Percentiles rank a stretch among this genome's conserved stretches.
phyloP scores from a whole-genome alignment of 2,888 invertebrate species.

The Tetramorium bicarinatum region DNA sequence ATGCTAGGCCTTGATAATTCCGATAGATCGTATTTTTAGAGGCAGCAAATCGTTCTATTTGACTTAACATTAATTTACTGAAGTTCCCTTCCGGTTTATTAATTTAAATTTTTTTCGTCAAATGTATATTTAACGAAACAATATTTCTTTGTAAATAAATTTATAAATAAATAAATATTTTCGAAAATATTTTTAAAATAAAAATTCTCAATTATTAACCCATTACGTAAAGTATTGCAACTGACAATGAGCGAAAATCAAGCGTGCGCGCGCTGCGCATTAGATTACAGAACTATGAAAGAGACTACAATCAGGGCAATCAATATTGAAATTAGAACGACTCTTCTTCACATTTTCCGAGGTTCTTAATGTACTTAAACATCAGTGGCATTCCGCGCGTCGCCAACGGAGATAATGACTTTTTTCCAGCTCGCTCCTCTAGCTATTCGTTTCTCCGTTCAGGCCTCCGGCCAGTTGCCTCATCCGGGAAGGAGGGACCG shows the following conservation, averaged over 20 bases:
- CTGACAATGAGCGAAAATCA: not conserved
- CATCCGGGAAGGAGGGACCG: constrained; percentile 80
- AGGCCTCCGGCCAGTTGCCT: constrained; percentile 74
- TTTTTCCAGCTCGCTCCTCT: constrained; percentile 48
- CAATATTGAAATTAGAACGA: not conserved
- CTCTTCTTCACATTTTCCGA: not conserved
- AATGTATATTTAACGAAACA: constrained; percentile 13
- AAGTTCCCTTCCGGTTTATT: not conserved
- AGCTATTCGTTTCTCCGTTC: constrained; percentile 55
- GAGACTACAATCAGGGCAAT: not conserved
- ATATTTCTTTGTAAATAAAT: not conserved
- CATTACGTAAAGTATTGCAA: not conserved
- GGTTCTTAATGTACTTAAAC: constrained; percentile 63
- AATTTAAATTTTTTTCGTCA: not conserved
- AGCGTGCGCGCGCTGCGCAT: not conserved
- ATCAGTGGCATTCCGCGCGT: constrained; percentile 63
- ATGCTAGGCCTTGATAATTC: not conserved
- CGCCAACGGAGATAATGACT: constrained; percentile 60
- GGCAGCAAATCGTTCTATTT: constrained; percentile 14
- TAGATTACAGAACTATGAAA: not conserved
- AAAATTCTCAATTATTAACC: not conserved
- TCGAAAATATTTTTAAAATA: constrained; percentile 11
- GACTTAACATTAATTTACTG: not conserved
- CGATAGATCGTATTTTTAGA: not conserved
- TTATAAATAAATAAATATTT: constrained; percentile 38